phyloP scores from a whole-genome alignment of 2,888 invertebrate species.

The Teinopalpus imperialis region DNA sequence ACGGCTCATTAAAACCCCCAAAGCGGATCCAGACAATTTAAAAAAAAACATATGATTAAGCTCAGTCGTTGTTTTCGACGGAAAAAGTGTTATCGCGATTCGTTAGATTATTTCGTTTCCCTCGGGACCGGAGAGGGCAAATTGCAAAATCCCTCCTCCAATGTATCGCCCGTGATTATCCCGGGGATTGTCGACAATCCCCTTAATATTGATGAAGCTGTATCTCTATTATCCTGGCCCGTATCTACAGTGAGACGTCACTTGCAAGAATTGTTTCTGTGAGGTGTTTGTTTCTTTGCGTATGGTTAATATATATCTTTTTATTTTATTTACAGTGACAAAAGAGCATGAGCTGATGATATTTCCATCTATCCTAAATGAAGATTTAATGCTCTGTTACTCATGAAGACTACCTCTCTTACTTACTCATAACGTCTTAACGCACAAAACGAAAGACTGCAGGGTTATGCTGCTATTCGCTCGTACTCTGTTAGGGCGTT shows the following conservation, averaged over 20 bases:
- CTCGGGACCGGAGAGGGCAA: conserved; percentile 36
- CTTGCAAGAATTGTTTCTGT: conserved; percentile 12
- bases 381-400: too few species aligned
- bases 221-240: conserved; percentile 38
- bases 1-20: not conserved
- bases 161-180: conserved; percentile 37
- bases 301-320: too few species aligned
- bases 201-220: conserved; percentile 46
- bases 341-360: too few species aligned
- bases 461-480: too few species aligned
- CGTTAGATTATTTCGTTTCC: conserved; percentile 50
- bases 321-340: too few species aligned
- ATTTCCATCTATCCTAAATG: too few species aligned
- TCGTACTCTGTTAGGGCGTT: too few species aligned
- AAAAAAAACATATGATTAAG: conserved; percentile 24
- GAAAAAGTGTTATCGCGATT: conserved; percentile 46
- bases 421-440: too few species aligned
- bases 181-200: conserved; percentile 39
- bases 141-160: conserved; percentile 27
- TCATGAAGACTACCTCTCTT: too few species aligned
- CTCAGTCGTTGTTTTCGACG: conserved; percentile 33
- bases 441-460: too few species aligned
- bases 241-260: conserved; percentile 16
- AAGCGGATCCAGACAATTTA: conserved; percentile 1
- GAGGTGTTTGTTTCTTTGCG: conserved; percentile 1